Percentiles rank a stretch among this genome's conserved stretches.
These are phyloP conservation scores for Melanotaenia duboulayi DNA, from an alignment of 2,113 vertebrate species.

Conservation along the genomic window DNA sequence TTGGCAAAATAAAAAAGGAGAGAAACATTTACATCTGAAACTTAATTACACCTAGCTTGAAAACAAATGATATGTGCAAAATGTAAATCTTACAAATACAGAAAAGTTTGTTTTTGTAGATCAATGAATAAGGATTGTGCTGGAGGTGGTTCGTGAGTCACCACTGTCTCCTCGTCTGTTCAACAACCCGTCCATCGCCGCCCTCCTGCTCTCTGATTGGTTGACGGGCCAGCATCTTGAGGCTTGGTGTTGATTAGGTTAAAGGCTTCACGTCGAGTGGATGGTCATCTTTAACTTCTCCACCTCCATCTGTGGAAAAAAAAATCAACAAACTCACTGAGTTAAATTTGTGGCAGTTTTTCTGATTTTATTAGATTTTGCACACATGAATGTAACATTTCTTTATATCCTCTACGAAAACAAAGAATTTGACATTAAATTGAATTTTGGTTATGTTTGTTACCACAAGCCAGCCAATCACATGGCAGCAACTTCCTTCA, in stretches of 20 bases:
- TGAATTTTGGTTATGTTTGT: too few species aligned
- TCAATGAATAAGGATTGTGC: conserved; percentile 54
- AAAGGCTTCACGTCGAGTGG: conserved; percentile 84
- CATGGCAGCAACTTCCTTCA: too few species aligned
- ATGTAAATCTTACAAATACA: conserved; percentile 78
- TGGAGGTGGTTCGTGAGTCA: conserved; percentile 34
- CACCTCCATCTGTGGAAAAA: conserved; percentile 87
- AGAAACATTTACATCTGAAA: conserved; percentile 77
- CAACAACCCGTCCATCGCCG: neutral
- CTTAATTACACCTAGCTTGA: conserved; percentile 76
- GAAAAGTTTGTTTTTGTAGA: conserved; percentile 73
- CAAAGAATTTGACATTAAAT: too few species aligned
- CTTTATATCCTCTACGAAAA: too few species aligned
- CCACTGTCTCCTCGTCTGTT: conserved; percentile 22
- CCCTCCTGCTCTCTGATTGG: conserved; percentile 39
- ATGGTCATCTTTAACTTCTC: conserved; percentile 91
- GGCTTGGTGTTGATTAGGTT: conserved; percentile 21
- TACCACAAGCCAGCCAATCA: too few species aligned
- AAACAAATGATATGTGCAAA: conserved; percentile 82
- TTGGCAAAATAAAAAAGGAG: conserved; percentile 88
- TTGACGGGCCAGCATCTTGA: conserved; percentile 23
- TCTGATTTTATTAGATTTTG: too few species aligned
- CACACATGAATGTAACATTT: too few species aligned
- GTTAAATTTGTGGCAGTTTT: too few species aligned
- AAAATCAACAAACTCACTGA: too few species aligned